Percentiles rank a stretch among this genome's conserved stretches.
Conservation (phyloP, 2,797 vertebrate species). For the Falco cherrug region DNA sequence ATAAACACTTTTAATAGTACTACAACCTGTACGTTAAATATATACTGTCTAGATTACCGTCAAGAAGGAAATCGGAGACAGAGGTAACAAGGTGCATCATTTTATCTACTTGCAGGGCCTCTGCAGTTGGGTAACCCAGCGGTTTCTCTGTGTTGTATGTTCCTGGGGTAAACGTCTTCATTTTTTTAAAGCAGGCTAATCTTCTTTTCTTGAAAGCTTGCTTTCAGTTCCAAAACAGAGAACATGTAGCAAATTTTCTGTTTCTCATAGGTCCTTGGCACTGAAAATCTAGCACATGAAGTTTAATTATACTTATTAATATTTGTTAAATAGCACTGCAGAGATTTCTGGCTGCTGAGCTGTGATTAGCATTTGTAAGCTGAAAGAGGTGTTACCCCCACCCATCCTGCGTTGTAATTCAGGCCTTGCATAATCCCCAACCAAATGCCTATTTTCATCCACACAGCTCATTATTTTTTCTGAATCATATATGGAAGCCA, state of each 20-base stretch:
- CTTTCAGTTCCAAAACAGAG: not conserved
- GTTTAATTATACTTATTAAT: constrained; percentile 31
- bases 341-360: constrained; percentile 22
- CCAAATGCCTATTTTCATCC: constrained; percentile 70
- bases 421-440: constrained; percentile 59
- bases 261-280: not conserved
- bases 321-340: constrained; percentile 27
- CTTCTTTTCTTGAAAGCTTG: not conserved
- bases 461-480: constrained; percentile 68
- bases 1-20: not conserved
- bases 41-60: not conserved
- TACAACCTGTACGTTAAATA: constrained; percentile 15
- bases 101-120: not conserved
- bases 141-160: not conserved
- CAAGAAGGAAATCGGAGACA: not conserved
- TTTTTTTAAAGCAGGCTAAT: not conserved
- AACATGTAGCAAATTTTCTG: not conserved
- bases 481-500: constrained; percentile 69
- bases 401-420: constrained; percentile 55
- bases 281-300: constrained; percentile 16
- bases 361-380: constrained; percentile 48
- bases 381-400: constrained; percentile 31
- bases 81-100: not conserved
- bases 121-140: not conserved
- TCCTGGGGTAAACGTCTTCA: not conserved